Base-by-base conservation (phyloP, 2,888 invertebrate genomes). In the Yponomeuta malinellus region DNA sequence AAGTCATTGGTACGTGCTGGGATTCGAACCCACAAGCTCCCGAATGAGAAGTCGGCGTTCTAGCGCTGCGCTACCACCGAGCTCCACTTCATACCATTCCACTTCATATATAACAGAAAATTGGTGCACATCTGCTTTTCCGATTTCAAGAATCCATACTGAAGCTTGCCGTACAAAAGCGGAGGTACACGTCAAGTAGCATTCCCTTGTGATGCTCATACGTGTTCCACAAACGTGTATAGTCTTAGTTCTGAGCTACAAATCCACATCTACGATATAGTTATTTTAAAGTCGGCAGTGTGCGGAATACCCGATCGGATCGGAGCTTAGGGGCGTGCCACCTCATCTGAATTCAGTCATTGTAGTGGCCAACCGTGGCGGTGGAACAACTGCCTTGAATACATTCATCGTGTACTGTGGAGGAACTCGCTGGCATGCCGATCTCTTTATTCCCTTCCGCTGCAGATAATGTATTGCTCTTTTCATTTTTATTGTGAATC, bases 291-390 rank as follows among this genome's bases (percentile, higher is more conserved):
- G 10, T 23, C 48, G n/a, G 52, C 15, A 31, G 23, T 31, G 52
- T 52, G 23, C 52, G 52, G 68, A 68, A 68, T 68, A 68, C 52
- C 4, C 48, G 68, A 71, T 71, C 71, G 48, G 69, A 31, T 63
- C 64, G 59, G 52, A 71, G 67, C 67, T 59, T 59, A 71, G 71
- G 48, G 48, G 48, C 63, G 70, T 37, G 63, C 59, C 15, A 59
- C 12, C 71, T 71, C 71, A 71, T 71, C 71, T 69, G 71, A 68
- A 71, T 71, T 71, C 71, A 71, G 71, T 15, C 69, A 63, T 67
- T 71, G 71, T 69, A 3, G 63, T 29, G 71, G 63, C 48, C 68
- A 37, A 23, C 67, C 23, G 48, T 66, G 68, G 63, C 63, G 68
- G 68, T 63, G 63, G 64, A 69, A 71, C 71, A 68, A 71, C 64